Conservation (phyloP, 1,140 invertebrate genomes). For the Bombus sylvicola region DNA sequence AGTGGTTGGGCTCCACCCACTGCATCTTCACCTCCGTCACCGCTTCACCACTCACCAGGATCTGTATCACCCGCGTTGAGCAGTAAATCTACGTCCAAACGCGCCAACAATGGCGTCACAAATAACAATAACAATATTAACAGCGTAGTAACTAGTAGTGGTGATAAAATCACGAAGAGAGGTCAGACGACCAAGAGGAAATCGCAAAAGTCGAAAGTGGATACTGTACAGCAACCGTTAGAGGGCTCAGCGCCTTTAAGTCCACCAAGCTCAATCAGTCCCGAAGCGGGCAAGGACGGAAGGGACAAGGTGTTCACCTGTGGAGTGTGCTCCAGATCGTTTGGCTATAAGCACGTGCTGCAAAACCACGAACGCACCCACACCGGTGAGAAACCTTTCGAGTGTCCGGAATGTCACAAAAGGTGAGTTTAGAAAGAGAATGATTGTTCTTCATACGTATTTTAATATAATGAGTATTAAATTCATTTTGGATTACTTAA, state of each 20-base stretch:
- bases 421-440: constrained; percentile 76
- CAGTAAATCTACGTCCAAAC: constrained; percentile 71
- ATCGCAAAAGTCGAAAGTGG: constrained; percentile 72
- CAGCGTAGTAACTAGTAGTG: constrained; percentile 80
- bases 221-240: constrained; percentile 66
- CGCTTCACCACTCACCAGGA: constrained; percentile 71
- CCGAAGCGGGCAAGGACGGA: constrained; percentile 82
- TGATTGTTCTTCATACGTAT: background rate
- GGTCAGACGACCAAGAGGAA: constrained; percentile 76
- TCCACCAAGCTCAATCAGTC: constrained; percentile 77
- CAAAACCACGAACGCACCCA: constrained; percentile 98
- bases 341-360: constrained; percentile 97
- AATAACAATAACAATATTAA: constrained; percentile 77
- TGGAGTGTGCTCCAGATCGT: constrained; percentile 92
- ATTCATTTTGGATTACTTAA: too few species aligned
- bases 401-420: constrained; percentile 96
- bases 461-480: too few species aligned
- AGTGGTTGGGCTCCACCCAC: constrained; percentile 76
- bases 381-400: constrained; percentile 98
- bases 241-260: constrained; percentile 79
- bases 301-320: constrained; percentile 94
- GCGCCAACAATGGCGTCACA: constrained; percentile 67
- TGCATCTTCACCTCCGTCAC: constrained; percentile 75
- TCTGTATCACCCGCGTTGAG: constrained; percentile 74
- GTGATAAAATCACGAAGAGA: constrained; percentile 72